These are phyloP conservation scores for Ia io DNA, from an alignment of 2,113 vertebrate species.

Conservation along the genomic window DNA sequence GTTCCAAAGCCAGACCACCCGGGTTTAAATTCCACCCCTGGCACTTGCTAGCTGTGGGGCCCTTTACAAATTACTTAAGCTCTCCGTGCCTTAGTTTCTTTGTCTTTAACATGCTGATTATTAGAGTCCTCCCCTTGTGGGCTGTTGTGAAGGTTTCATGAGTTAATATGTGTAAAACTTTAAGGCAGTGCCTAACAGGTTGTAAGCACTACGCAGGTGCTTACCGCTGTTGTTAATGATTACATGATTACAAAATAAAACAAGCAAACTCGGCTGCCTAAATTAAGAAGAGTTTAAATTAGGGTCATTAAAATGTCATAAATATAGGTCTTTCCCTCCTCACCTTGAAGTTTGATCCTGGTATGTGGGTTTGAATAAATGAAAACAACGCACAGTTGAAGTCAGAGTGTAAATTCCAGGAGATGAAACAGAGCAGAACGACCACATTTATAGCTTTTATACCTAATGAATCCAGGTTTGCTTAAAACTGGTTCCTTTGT, in stretches of 20 bases:
- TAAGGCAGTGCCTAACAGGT: not conserved
- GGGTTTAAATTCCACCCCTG: not conserved
- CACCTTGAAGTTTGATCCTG: not conserved
- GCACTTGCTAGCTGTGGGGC: not conserved
- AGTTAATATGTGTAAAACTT: not conserved
- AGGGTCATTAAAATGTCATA: not conserved
- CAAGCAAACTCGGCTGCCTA: not conserved
- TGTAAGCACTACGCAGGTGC: not conserved
- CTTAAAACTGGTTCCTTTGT: not conserved
- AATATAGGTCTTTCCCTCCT: not conserved
- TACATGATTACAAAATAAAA: not conserved
- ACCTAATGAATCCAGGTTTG: not conserved
- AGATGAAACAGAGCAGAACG: not conserved
- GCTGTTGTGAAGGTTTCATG: not conserved
- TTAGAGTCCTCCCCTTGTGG: not conserved
- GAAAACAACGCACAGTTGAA: not conserved
- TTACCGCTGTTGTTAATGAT: not conserved
- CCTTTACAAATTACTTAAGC: not conserved
- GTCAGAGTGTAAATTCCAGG: not conserved
- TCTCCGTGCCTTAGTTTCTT: not conserved
- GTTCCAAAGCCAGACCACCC: not conserved
- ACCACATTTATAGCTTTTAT: not conserved
- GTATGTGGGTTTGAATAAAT: not conserved
- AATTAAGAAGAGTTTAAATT: not conserved
- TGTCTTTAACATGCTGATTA: not conserved